phyloP scores from a whole-genome alignment of 2,113 vertebrate genomes.

The Collichthys lucidus region DNA sequence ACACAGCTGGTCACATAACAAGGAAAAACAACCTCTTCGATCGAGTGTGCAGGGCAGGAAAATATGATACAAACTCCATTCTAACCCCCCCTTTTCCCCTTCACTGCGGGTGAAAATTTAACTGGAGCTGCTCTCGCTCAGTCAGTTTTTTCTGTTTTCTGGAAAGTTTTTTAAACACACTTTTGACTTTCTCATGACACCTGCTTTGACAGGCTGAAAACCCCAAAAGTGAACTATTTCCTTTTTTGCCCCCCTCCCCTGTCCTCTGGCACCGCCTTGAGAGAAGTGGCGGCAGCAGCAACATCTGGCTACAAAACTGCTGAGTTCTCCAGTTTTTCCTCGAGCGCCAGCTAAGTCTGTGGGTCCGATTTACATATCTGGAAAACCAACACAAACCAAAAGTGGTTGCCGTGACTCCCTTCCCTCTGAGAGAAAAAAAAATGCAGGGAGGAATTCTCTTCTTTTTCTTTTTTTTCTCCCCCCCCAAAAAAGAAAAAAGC shows the following conservation, averaged over 20 bases:
- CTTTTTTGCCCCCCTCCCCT: not conserved
- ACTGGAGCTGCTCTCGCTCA: slow-evolving; percentile 6
- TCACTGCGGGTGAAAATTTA: slow-evolving; percentile 7
- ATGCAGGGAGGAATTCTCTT: slow-evolving; percentile 58
- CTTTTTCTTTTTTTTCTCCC: slow-evolving; percentile 20
- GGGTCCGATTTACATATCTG: slow-evolving; percentile 64
- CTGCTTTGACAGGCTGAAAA: slow-evolving; percentile 53
- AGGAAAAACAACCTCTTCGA: slow-evolving; percentile 62
- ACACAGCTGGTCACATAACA: slow-evolving; percentile 49
- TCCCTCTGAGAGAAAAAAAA: slow-evolving; percentile 30
- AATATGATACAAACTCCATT: slow-evolving; percentile 18
- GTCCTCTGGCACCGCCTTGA: not conserved
- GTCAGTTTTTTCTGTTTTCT: slow-evolving; percentile 32
- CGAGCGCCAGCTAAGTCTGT: slow-evolving; percentile 6
- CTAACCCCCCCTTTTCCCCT: not conserved
- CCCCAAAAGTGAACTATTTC: slow-evolving; percentile 21
- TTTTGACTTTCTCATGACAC: slow-evolving; percentile 42
- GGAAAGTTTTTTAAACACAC: slow-evolving; percentile 1
- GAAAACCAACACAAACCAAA: slow-evolving; percentile 65
- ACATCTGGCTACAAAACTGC: slow-evolving; percentile 63
- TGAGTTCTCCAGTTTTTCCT: slow-evolving; percentile 30
- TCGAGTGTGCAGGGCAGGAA: slow-evolving; percentile 34
- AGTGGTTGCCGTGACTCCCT: slow-evolving; percentile 29
- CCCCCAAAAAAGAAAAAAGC: slow-evolving; percentile 28
- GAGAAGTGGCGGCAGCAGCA: slow-evolving; percentile 4